Base-by-base conservation (phyloP, 1,140 invertebrate species). In the Temnothorax longispinosus region DNA sequence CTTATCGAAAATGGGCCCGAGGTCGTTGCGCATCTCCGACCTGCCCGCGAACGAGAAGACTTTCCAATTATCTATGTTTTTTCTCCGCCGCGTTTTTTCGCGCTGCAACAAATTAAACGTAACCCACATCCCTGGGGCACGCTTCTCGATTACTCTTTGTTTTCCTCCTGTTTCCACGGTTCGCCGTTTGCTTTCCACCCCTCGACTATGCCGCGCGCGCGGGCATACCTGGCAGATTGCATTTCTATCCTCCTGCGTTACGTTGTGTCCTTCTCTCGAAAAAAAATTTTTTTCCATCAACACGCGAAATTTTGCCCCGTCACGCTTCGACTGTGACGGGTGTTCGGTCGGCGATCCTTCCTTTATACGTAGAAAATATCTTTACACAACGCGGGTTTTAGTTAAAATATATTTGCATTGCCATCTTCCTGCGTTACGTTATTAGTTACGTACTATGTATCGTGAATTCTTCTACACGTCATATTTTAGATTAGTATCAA, bases 141-240 rank as follows among this genome's bases (percentile, higher is more conserved):
- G 89, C 78, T 90, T 90, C 89, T 90, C 89, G 88, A 90, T 90
- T 90, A 90, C 89, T 90, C 89, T 87, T 90, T 90, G 89, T 89
- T 89, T 90, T 90, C 69, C 80, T 90, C 87, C 86, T 77, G 60
- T 87, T 90, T 75, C 82, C 88, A 86, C 77, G 21, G 76, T 85
- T 89, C 87, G 75, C 87, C 87, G 90, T 80, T 86, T 87, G 89
- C 82, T 91, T 91, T 91, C 77, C 77, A 41, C 62, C 77, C 77
- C 60, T 47, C 52, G 60, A 69, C 65, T 64, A 3, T 41, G 21
- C 47, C 47, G 69, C 58, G 69, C 58, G 50, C 41, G 80, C 69
- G 54, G 67, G 18, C 47, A 84, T 35, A 71, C 69, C 89, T 90
- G 89, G 88, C 88, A 90, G 89, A 90, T 90, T 90, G 86, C 90